Conservation (phyloP, 2,797 vertebrate species). For the Falco novaeseelandiae region DNA sequence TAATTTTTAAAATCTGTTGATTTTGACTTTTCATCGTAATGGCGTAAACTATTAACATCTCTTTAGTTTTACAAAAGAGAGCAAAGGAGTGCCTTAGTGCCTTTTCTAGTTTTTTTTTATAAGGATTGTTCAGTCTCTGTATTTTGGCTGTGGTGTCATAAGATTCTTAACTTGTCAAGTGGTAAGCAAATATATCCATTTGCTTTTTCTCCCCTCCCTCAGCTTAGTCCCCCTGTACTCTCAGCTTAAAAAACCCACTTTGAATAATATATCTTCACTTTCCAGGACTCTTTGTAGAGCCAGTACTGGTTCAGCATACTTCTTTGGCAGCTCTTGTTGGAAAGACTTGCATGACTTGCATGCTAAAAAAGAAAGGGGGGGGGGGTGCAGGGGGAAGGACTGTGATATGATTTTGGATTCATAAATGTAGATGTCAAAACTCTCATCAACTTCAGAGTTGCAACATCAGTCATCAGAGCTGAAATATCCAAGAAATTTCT, state of each 20-base stretch:
- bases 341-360: not conserved
- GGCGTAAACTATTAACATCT: not conserved
- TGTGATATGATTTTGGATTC: not conserved
- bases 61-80: not conserved
- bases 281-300: not conserved
- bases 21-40: not conserved
- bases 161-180: not conserved
- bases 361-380: not conserved
- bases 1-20: not conserved
- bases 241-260: not conserved
- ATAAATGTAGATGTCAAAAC: not conserved
- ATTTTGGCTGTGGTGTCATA: not conserved
- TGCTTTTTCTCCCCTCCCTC: not conserved
- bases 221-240: not conserved
- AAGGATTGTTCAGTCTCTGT: not conserved
- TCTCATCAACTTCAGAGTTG: not conserved
- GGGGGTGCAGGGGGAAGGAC: too few species aligned
- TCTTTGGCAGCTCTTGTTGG: not conserved
- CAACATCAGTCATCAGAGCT: not conserved
- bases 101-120: not conserved
- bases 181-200: not conserved
- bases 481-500: not conserved
- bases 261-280: not conserved
- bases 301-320: not conserved
- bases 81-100: not conserved